phyloP scores from a whole-genome alignment of 1,140 invertebrate species.

The Pogonognathellus flavescens region DNA sequence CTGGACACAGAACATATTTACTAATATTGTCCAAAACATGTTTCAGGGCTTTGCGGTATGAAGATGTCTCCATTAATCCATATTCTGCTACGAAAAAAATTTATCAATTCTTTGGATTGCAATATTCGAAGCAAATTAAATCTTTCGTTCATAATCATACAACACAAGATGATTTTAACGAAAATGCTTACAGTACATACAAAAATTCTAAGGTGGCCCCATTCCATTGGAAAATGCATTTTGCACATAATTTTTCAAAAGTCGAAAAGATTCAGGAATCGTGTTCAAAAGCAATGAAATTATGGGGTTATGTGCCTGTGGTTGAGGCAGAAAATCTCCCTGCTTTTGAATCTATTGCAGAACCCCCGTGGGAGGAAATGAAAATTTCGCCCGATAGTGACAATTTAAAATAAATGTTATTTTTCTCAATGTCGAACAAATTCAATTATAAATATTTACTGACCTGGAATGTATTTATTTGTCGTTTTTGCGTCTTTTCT shows the following conservation, averaged over 20 bases:
- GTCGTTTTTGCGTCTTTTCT: no score
- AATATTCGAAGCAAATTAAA: no score
- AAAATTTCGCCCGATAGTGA: conserved; percentile 35
- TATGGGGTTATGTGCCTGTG: conserved; percentile 83
- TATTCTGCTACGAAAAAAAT: conserved; percentile 80
- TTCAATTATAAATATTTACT: no score
- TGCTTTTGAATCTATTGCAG: conserved; percentile 50
- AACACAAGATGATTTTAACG: no score
- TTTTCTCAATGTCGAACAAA: no score
- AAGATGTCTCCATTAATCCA: conserved; percentile 85
- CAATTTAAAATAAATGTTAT: no score
- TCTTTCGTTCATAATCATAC: no score
- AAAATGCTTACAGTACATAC: conserved; percentile 87
- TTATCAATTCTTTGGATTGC: conserved; percentile 82
- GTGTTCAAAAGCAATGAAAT: conserved; percentile 81
- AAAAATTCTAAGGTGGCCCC: conserved; percentile 85
- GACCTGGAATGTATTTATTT: no score
- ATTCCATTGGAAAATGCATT: conserved; percentile 85
- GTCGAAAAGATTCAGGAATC: conserved; percentile 76
- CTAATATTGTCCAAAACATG: conserved; percentile 52
- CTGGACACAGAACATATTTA: no score
- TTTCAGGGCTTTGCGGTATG: conserved; percentile 83
- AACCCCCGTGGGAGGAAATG: conserved; percentile 64
- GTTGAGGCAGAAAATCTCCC: conserved; percentile 54
- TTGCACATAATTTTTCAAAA: conserved; percentile 71